Conservation (phyloP, 2,888 invertebrate species). For the Leucophora obtusa region DNA sequence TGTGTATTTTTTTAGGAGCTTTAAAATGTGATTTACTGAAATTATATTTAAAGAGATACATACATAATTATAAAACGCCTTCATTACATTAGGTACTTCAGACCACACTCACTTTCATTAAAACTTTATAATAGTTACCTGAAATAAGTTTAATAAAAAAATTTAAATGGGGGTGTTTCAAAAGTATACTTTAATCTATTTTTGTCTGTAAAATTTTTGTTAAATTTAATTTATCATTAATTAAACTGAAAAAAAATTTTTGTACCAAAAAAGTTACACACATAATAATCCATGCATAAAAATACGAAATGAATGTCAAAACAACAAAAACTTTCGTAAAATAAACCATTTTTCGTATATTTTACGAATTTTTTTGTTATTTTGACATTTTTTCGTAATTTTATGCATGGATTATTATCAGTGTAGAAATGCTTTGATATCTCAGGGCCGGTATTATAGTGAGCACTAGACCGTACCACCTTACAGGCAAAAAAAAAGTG, state of each 20-base stretch:
- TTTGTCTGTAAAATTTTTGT: not conserved
- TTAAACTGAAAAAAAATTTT: not conserved
- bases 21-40: constrained; percentile 17
- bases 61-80: constrained; percentile 11
- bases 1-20: not conserved
- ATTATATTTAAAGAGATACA: not conserved
- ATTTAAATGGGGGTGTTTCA: not conserved
- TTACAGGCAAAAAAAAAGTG: too few relatives aligned
- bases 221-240: not conserved
- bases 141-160: not conserved
- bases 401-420: too few relatives aligned
- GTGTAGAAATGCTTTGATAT: too few relatives aligned
- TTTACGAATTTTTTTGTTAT: too few relatives aligned
- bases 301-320: too few relatives aligned
- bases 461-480: too few relatives aligned
- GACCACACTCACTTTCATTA: not conserved
- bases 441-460: too few relatives aligned
- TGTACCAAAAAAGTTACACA: not conserved
- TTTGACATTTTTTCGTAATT: too few relatives aligned
- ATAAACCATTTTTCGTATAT: too few relatives aligned
- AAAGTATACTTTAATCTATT: not conserved
- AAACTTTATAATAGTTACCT: not conserved
- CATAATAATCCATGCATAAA: too few relatives aligned
- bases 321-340: too few relatives aligned
- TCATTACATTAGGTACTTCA: not conserved